phyloP scores from a whole-genome alignment of 2,113 vertebrate species.

The Opisthocomus hoazin region DNA sequence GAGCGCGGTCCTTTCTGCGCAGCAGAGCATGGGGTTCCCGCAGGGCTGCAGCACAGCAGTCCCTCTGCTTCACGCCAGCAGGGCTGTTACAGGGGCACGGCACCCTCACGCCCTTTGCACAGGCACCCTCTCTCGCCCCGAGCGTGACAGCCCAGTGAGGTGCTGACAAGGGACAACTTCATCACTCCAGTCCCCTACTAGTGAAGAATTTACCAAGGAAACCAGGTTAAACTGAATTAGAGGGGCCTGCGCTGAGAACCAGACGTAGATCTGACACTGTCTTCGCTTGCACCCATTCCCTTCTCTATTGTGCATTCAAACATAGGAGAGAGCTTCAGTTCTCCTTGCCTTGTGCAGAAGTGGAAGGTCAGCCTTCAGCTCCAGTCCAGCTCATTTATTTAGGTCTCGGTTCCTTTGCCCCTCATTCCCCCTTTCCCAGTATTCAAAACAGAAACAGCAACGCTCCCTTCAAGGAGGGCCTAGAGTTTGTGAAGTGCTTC shows the following conservation, averaged over 20 bases:
- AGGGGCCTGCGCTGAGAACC: background rate
- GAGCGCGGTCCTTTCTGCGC: accelerated
- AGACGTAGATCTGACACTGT: background rate
- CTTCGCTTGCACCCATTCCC: background rate
- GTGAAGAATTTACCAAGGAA: background rate
- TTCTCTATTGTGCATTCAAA: background rate
- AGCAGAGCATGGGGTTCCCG: background rate
- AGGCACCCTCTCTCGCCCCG: background rate
- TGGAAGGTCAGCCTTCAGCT: background rate
- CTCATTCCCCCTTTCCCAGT: background rate
- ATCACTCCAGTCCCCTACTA: background rate
- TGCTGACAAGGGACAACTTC: background rate
- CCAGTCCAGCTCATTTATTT: background rate
- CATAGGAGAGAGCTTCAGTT: too few species aligned
- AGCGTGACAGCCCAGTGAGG: background rate
- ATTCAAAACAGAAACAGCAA: background rate
- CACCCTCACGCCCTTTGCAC: background rate
- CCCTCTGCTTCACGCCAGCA: background rate
- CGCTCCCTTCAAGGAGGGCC: background rate
- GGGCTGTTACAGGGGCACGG: accelerated
- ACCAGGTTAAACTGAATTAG: background rate
- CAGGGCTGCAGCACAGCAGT: background rate
- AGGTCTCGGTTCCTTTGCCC: background rate
- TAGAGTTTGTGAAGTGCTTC: background rate
- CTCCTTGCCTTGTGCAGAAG: background rate